Evolutionary conservation across 2,797 vertebrate species (phyloP), one percentile per base, ranked within the genome.

Genomic region (Enteromius trimaculatus): DNA sequence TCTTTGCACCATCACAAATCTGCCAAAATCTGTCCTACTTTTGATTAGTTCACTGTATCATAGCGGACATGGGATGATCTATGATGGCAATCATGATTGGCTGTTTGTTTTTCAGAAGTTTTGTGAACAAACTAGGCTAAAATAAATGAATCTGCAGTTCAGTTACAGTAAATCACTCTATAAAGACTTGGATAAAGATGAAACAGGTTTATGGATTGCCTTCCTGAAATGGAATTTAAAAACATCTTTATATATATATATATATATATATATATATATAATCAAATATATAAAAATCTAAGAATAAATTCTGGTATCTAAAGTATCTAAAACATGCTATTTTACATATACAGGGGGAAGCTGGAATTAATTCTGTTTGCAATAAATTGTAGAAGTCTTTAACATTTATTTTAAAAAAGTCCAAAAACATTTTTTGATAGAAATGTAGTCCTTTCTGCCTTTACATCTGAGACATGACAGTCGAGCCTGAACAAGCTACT

Each of bases 401-500:
- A 42, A 42, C 39, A 69, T 69, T 16, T 37, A 34, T 34, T 34
- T 34, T 4, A 34, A 3, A 44, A 42, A 42, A 42, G 21, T 26
- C 1, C 7, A 70, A 44, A 44, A 13, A 8, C 31, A 49, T 37
- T 75, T 55, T 53, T 0, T 14, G 29, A 23, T 47, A 6, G 17
- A 8, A 53, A 23, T 19, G 11, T 47, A 11, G 74, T 47, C 23
- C 1, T 72, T 72, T 74, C 21, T 26, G 19, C 2, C 8, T 49
- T 16, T 21, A 66, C 17, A 47, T 60, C 26, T 6, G 13, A 77
- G 37, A 42, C 34, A 34, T 64, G 55, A 64, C 44, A 49, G 26
- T 31, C 53, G n/a, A 47, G 37, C 19, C 26, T 17, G 51, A 62
- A 78, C 66, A 64, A 53, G 82, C 82, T 83, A 83, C 82, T 64